phyloP scores from a whole-genome alignment of 2,888 invertebrate genomes.

The Copidosoma aretas region DNA sequence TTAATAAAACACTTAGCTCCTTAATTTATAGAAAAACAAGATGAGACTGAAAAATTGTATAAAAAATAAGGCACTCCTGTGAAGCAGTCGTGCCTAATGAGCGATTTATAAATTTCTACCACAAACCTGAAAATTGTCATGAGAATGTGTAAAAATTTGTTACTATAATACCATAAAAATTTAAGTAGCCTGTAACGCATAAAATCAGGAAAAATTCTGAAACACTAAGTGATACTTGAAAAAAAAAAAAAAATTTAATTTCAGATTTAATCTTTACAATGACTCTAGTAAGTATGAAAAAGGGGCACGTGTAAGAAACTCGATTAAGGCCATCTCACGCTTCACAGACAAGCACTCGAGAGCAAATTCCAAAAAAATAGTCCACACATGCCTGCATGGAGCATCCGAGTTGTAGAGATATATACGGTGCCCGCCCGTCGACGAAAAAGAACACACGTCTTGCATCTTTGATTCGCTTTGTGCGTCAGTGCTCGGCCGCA shows the following conservation, averaged over 20 bases:
- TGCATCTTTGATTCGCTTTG: background rate
- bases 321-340: background rate
- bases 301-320: background rate
- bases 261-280: background rate
- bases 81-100: too few species aligned
- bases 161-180: too few species aligned
- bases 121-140: too few species aligned
- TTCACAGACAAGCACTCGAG: background rate
- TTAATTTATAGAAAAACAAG: too few species aligned
- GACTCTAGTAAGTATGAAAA: background rate
- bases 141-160: too few species aligned
- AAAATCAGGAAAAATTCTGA: too few species aligned
- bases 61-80: too few species aligned
- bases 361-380: background rate
- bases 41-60: too few species aligned
- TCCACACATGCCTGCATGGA: background rate
- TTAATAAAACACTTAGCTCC: too few species aligned
- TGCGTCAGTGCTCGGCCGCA: slow-evolving; percentile 57
- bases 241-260: background rate
- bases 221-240: too few species aligned
- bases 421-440: background rate
- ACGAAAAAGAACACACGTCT: background rate
- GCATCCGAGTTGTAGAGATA: background rate
- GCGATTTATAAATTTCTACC: too few species aligned
- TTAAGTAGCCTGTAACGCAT: too few species aligned